These are phyloP conservation scores for Zaprionus ornatus DNA, from an alignment of 1,140 invertebrate species.

Conservation along the genomic window DNA sequence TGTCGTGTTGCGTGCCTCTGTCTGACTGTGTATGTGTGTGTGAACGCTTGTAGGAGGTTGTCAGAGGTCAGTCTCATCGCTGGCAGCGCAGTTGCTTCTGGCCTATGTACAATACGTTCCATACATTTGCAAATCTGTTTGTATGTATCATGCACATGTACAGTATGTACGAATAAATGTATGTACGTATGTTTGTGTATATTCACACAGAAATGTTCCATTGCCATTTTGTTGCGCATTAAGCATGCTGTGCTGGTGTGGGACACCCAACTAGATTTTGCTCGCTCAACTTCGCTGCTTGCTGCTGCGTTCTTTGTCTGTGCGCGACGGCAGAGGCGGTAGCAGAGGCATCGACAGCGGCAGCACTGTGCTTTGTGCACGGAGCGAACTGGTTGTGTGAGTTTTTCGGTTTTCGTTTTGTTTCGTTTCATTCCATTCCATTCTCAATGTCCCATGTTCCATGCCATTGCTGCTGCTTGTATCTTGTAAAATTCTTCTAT, in stretches of 20 bases:
- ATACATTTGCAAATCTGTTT: constrained; percentile 29
- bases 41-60: constrained; percentile 73
- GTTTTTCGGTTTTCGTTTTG: constrained; percentile 54
- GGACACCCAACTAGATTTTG: constrained; percentile 73
- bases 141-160: neutral
- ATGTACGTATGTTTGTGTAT: neutral
- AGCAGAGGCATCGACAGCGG: neutral
- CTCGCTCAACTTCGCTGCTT: constrained; percentile 8
- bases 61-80: constrained; percentile 80
- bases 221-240: constrained; percentile 64
- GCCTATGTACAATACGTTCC: constrained; percentile 57
- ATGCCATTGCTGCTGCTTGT: constrained; percentile 26
- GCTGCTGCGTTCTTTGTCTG: constrained; percentile 57
- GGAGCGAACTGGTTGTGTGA: constrained; percentile 75
- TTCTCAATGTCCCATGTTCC: constrained; percentile 20
- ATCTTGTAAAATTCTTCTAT: constrained; percentile 77
- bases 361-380: constrained; percentile 56
- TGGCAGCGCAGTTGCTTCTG: constrained; percentile 58
- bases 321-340: constrained; percentile 15
- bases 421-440: constrained; percentile 40
- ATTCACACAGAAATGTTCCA: constrained; percentile 41
- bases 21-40: constrained; percentile 9
- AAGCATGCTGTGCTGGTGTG: constrained; percentile 53
- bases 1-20: constrained; percentile 18
- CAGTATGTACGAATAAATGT: constrained; percentile 23